A percentile compares a stretch with the other conserved stretches of the same genome.
Conservation (phyloP, 35 echinoderm and acorn worm genomes). For the Nesometra sesokonis region DNA sequence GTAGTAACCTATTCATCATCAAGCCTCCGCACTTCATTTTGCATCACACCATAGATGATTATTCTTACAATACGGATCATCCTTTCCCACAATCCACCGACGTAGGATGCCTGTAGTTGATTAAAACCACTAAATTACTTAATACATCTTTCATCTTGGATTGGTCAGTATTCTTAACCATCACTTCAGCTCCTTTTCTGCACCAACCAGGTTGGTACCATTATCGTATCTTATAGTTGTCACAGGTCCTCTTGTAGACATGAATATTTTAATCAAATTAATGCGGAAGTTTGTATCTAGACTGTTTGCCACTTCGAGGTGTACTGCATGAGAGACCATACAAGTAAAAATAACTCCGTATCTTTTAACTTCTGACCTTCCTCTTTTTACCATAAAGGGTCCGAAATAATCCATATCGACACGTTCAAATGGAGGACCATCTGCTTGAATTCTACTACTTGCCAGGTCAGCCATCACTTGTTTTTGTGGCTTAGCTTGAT, state of each 20-base stretch:
- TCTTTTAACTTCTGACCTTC: not conserved
- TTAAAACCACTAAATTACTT: not conserved
- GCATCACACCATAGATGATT: not conserved
- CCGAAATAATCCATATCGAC: constrained; percentile 3
- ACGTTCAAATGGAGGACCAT: not conserved
- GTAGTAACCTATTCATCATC: constrained; percentile 4
- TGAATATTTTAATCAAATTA: not conserved
- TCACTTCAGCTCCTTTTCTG: not conserved
- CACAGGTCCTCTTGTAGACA: not conserved
- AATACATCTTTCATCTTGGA: not conserved
- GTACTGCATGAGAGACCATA: not conserved
- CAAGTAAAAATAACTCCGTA: not conserved
- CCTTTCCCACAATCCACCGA: not conserved
- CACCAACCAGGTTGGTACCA: not conserved
- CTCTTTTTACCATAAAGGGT: not conserved
- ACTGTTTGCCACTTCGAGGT: not conserved
- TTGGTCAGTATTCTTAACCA: not conserved
- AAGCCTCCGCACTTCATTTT: not conserved
- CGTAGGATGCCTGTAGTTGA: not conserved
- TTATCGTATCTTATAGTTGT: not conserved
- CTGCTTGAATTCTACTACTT: not conserved
- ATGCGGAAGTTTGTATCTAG: not conserved
- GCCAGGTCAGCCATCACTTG: constrained; percentile 27
- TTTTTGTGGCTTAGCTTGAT: constrained; percentile 3
- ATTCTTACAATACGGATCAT: not conserved